phyloP scores from a whole-genome alignment of 2,797 vertebrate species.

The Scomberomorus guttatus region DNA sequence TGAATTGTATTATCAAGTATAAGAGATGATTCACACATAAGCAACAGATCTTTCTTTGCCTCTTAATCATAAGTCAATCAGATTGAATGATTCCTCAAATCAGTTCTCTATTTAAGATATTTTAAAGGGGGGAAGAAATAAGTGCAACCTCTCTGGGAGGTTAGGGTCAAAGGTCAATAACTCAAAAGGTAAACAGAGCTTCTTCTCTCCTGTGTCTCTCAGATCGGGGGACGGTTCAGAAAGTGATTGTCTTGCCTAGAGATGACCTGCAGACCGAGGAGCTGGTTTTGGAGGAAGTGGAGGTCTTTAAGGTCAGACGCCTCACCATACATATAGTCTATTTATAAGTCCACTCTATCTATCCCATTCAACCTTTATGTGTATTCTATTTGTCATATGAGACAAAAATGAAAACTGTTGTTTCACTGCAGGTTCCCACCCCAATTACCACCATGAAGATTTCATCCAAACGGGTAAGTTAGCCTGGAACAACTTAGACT shows the following conservation, averaged over 20 bases:
- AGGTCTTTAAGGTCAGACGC: slow-evolving; percentile 93
- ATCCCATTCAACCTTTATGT: not conserved
- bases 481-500: not conserved
- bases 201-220: slow-evolving; percentile 33
- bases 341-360: not conserved
- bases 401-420: not conserved
- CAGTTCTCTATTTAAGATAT: not conserved
- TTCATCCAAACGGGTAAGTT: slow-evolving; percentile 96
- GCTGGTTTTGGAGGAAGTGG: slow-evolving; percentile 96
- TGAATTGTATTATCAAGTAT: not conserved
- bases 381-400: not conserved
- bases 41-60: not conserved
- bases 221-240: slow-evolving; percentile 97
- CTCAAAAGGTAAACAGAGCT: not conserved
- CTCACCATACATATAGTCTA: not conserved
- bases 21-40: not conserved
- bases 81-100: not conserved
- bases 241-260: slow-evolving; percentile 97
- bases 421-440: slow-evolving; percentile 89
- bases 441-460: slow-evolving; percentile 98
- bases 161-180: not conserved
- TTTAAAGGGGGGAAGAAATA: not conserved
- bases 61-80: not conserved
- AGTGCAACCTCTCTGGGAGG: not conserved
- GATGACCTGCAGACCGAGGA: slow-evolving; percentile 97